Evolutionary conservation across 2,888 invertebrate species (phyloP), one percentile per base, ranked within the genome.

Genomic region (Minunthozetes semirufus): DNA sequence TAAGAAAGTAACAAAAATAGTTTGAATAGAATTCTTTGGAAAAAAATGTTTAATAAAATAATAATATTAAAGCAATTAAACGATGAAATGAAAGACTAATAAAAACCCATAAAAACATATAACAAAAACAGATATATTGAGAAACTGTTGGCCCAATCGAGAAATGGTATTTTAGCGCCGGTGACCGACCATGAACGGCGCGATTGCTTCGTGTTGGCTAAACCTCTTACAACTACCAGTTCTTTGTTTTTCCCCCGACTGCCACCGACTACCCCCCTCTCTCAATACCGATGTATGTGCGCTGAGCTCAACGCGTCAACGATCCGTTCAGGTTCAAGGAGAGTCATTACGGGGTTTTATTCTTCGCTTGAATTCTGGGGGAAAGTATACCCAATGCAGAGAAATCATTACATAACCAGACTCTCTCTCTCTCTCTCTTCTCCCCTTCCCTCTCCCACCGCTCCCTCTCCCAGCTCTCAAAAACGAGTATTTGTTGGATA

Each of bases 341-440:
- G 19, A 53, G 53, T 53, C 53, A 53, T 19, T n/a, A 53, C 53
- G n/a, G 53, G 53, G 53, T 6, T 17, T 53, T 53, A n/a, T n/a
- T n/a, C n/a, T n/a, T n/a, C n/a, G n/a, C n/a, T n/a, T n/a, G n/a
- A n/a, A n/a, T n/a, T n/a, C n/a, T n/a, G n/a, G n/a, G n/a, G n/a
- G n/a, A n/a, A n/a, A n/a, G n/a, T n/a, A n/a, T n/a, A n/a, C n/a
- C n/a, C n/a, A n/a, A n/a, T n/a, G n/a, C n/a, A n/a, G n/a, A n/a
- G n/a, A n/a, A n/a, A n/a, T n/a, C n/a, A n/a, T n/a, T 53, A 53
- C n/a, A n/a, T 53, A 13, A 53, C 11, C 53, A 15, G 15, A 19
- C 70, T 71, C 19, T 71, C 72, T 56, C 19, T 71, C 72, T 71
- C 70, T 70, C 70, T 70, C 70, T 70, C 22, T 70, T 27, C 25